Percentiles rank a stretch among this genome's conserved stretches.
Conservation (phyloP, 2,113 vertebrate genomes). For the Lutjanus erythropterus region DNA sequence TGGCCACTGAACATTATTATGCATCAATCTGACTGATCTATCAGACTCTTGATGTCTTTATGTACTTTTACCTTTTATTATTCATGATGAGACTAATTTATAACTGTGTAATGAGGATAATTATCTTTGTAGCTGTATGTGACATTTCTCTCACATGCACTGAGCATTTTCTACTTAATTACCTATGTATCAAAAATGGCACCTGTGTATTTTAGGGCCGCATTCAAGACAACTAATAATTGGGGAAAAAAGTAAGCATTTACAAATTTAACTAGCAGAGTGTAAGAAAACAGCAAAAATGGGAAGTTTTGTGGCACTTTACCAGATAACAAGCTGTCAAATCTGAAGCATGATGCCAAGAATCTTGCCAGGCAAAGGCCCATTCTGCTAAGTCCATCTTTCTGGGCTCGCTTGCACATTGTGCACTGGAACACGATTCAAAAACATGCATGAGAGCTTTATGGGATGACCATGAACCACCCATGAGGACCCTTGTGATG, state of each 20-base stretch:
- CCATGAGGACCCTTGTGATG: background rate
- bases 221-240: slow-evolving; percentile 9
- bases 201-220: background rate
- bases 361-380: background rate
- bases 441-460: background rate
- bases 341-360: background rate
- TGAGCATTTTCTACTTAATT: slow-evolving; percentile 25
- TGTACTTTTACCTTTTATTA: slow-evolving; percentile 45
- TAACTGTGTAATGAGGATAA: slow-evolving; percentile 42
- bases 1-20: slow-evolving; percentile 48
- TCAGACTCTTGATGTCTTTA: slow-evolving; percentile 54
- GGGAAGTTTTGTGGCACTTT: background rate
- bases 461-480: background rate
- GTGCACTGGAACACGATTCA: background rate
- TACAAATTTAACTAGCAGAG: slow-evolving; percentile 9
- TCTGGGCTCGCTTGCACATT: background rate
- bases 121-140: slow-evolving; percentile 28
- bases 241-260: slow-evolving; percentile 17
- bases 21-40: slow-evolving; percentile 52
- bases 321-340: background rate
- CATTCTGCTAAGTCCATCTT: background rate
- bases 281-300: background rate
- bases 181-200: slow-evolving; percentile 19
- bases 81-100: slow-evolving; percentile 39
- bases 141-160: slow-evolving; percentile 25